Base-by-base conservation (phyloP, 2,113 vertebrate genomes). In the Pachypanchax playfairii region DNA sequence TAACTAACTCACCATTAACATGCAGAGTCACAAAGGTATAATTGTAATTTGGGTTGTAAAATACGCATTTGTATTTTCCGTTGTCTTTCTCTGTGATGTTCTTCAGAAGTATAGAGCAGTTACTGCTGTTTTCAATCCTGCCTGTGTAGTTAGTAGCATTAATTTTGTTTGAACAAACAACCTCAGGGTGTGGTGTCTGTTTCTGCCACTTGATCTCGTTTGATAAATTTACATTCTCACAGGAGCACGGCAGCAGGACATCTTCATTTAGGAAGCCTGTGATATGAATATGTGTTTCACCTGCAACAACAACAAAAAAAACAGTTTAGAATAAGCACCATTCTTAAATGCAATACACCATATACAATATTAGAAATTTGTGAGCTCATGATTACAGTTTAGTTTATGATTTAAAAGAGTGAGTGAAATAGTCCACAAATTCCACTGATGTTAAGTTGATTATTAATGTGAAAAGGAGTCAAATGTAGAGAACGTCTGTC, bases 11-110 rank as follows among this genome's bases (percentile, higher is more conserved):
- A 85, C 86, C 79, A 6, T 0, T 42, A 11, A 87, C 3, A 0
- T 0, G 17, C 2, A 88, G 44, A 55, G 59, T 4, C 0, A 75
- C 10, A 0, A 0, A 0, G 0, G 0, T 0, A 10, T 0, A 0
- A 0, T 0, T 1, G 28, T 74, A 49, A 1, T 0, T 0, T 1
- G 1, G 0, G 1, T 0, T 0, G 0, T 0, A 0, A 33, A 18
- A 33, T 17, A 0, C 0, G 12, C 88, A 90, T 14, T 0, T 50
- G 65, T 88, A 89, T 1, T 0, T 0, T 1, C 76, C 59, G 2
- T 17, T 0, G 64, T 89, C 81, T 1, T 2, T 2, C 0, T 0
- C 0, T 28, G 35, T 67, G 55, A 89, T 18, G 20, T 71, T 54
- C 12, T 0, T 52, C 6, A 87, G 43, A 7, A 29, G 48, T 14